Base-by-base conservation (phyloP, 2,888 invertebrate genomes). In the Mylabris sibirica region DNA sequence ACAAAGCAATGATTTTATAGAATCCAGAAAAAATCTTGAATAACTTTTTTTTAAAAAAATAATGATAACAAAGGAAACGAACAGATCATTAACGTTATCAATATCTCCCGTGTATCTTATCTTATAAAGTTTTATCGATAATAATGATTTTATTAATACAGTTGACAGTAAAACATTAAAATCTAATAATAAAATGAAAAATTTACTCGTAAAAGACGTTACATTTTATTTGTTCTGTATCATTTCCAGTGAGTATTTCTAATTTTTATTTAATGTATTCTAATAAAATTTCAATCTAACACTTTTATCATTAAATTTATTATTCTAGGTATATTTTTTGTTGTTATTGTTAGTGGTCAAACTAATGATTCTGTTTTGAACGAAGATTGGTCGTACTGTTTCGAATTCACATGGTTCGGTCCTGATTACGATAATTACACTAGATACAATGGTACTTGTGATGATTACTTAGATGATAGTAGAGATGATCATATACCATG, bases 371-470 rank as follows among this genome's bases (percentile, higher is more conserved):
- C 60, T 26, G 14, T 14, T 53, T 66, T 66, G 26, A 30, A 60
- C n/a, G 17, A 65, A 4, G 12, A 74, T 35, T 76, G 74, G 76
- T 66, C 86, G 0, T 87, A 87, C 78, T 92, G 92, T 78, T 91
- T 89, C 82, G 87, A 89, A 72, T 91, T 90, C 79, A 91, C 91
- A 0, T 92, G 92, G 92, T 83, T 92, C 2, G 92, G 92, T 0
- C 90, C 90, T 0, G 86, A 87, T 71, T 90, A 81, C 75, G 87
- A 88, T 79, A 90, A 90, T 74, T 85, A 88, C 49, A 88, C 89
- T 3, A 84, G 84, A 2, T 85, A 89, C 22, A 88, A 88, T 65
- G 79, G 77, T 22, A 82, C 79, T 34, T 85, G 84, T 74, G 67
- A 73, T 0, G 81, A 84, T 64, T 79, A 80, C 69, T 69, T 80